Evolutionary conservation across 2,797 vertebrate species (phyloP).

Genomic region (Urosaurus nigricauda): DNA sequence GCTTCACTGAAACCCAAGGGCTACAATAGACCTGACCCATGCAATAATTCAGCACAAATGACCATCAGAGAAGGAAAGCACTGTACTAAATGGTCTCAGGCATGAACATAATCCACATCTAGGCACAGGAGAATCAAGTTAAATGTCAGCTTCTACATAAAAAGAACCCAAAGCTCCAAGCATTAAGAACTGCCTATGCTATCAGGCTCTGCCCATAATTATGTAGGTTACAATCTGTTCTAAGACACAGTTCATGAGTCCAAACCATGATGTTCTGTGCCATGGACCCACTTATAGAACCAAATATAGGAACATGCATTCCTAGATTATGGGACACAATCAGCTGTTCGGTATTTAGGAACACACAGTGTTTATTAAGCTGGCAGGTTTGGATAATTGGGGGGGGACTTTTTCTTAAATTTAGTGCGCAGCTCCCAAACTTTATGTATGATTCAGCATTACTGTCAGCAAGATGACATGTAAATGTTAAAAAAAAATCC

Average conservation of each 20-base stretch:
- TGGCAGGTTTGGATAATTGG: background rate
- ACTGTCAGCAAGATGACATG: background rate
- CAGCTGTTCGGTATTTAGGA: background rate
- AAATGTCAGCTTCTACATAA: background rate
- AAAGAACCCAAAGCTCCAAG: background rate
- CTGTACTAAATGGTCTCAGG: background rate
- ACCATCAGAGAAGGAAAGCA: background rate
- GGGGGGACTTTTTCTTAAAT: too few relatives aligned
- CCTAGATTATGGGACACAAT: background rate
- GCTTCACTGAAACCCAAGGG: background rate
- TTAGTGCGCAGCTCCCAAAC: background rate
- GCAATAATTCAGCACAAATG: background rate
- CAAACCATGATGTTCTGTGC: background rate
- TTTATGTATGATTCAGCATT: background rate
- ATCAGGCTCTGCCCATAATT: background rate
- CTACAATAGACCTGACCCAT: background rate
- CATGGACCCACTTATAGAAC: background rate
- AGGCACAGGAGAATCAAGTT: background rate
- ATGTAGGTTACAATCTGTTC: background rate
- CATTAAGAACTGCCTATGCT: background rate
- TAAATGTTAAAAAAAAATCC: background rate
- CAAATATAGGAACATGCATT: background rate
- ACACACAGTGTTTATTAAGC: background rate
- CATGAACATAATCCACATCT: background rate
- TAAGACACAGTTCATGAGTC: background rate